phyloP scores from a whole-genome alignment of 2,797 vertebrate species.

The Spheniscus humboldti region DNA sequence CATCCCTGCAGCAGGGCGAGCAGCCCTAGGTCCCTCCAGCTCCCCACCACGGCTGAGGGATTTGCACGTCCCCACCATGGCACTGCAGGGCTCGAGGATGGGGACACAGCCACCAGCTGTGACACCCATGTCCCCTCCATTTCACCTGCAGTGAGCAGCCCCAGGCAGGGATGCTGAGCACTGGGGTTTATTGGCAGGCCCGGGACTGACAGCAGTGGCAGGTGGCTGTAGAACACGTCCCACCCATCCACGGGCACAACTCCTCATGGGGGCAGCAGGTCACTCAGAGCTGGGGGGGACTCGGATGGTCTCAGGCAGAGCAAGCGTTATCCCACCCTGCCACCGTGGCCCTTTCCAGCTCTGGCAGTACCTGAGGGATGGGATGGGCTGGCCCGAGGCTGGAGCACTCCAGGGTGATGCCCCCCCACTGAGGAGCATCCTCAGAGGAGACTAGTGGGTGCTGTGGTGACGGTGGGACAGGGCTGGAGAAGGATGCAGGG shows the following conservation, averaged over 20 bases:
- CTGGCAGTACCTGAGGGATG: not conserved
- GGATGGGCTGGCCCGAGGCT: not conserved
- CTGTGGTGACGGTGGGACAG: not conserved
- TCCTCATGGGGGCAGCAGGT: not conserved
- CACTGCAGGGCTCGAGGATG: not conserved
- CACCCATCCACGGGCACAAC: rapidly evolving
- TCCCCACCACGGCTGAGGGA: not conserved
- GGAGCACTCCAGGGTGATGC: too few species aligned
- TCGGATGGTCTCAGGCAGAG: not conserved
- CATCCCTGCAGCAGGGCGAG: not conserved
- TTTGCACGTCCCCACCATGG: not conserved
- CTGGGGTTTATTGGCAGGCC: not conserved
- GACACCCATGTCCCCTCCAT: not conserved
- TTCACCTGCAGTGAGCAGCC: too few species aligned
- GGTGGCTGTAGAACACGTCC: not conserved
- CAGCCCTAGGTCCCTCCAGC: not conserved
- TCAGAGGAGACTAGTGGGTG: not conserved
- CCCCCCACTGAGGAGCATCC: not conserved
- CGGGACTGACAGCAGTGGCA: not conserved
- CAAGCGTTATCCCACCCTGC: not conserved
- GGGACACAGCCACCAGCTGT: not conserved
- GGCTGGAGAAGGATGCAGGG: not conserved
- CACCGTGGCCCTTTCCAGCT: rapidly evolving
- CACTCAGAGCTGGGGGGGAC: not conserved
- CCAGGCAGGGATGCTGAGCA: not conserved